Evolutionary conservation across 2,888 invertebrate species (phyloP), one percentile per base, ranked within the genome.

Genomic region (Temnothorax rugatulus): DNA sequence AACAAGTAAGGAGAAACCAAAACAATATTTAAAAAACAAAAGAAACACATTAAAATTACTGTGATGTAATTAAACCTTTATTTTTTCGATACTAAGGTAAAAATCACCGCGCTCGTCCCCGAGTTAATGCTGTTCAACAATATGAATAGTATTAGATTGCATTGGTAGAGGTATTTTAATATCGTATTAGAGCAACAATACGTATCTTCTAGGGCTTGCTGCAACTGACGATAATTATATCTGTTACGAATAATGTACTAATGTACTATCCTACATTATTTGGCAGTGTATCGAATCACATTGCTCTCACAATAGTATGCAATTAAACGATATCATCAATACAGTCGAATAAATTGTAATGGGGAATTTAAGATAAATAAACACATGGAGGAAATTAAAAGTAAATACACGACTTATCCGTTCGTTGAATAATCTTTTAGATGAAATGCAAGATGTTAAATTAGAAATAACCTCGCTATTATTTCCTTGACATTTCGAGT

Each of bases 231-330:
- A 34, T 59, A 29, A 59, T 18, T 21, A 41, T 25, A 59, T 44
- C 44, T 61, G 25, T 63, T 34, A 34, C 44, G 15, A 63, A 63
- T 75, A 47, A 61, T 34, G 21, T 34, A 75, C 44, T 75, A 47
- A 61, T 34, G 21, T 34, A 75, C 44, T 34, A 34, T 9, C n/a
- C 34, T 34, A 25, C 74, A 61, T 47, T 75, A 59, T 59, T 47
- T 34, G 29, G 9, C 15, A 5, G n/a, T 61, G 59, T 61, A 63
- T 75, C 61, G 47, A 74, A 44, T 61, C 34, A 63, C 15, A 75
- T 47, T 29, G n/a, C 13, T 47, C n/a, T 75, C n/a, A 47, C 21
- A n/a, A n/a, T 47, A 61, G 15, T n/a, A 34, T 64, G 21, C 75
- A 64, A 50, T 76, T 76, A 64, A 76, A 63, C 11, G 34, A 13